Base-by-base conservation (phyloP, 92 coral and sea anemone species). In the Pocillopora meandrina region DNA sequence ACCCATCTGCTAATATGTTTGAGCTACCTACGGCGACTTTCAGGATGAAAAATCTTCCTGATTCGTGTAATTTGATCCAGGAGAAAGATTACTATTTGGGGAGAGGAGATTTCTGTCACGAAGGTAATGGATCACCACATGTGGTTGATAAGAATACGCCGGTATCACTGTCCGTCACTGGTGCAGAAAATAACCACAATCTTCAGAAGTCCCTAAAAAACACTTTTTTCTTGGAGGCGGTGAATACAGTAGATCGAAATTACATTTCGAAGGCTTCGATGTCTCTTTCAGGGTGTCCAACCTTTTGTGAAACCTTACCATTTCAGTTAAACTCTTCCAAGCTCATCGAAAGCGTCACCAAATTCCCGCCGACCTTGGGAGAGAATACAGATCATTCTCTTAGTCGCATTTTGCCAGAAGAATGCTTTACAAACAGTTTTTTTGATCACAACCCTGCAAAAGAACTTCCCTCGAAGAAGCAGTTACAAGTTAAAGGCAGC, bases 121-220 rank as follows among this genome's bases (percentile, higher is more conserved):
- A 42, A 23, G 69, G 10, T 16, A 71, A 14, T 81, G 85, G 55
- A 0, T 77, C 36, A 70, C 36, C n/a, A n/a, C 42, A 62, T 21
- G 19, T 69, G 47, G 12, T 5, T 59, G 21, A 81, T n/a, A 64
- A 71, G 49, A 69, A 35, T 17, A 61, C 33, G 35, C 52, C 52
- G 52, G n/a, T 70, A 34, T 52, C 58, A 2, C 65, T 17, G 5
- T 15, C 76, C 15, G 63, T 15, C 4, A 34, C 56, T 31, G 14
- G 58, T 1, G 0, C 36, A 60, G 47, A 65, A 72, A 49, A 71
- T 35, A 81, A 59, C 60, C 2, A 59, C 36, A 59, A 71, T 33
- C 61, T 61, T 70, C 77, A 59, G 47, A 33, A 81, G 36, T 61
- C 21, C 71, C 6, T 71, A n/a, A 36, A 67, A 34, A 81, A 58